These are phyloP conservation scores for Galaxea fascicularis DNA, from an alignment of 92 coral and sea anemone species.

Conservation along the genomic window DNA sequence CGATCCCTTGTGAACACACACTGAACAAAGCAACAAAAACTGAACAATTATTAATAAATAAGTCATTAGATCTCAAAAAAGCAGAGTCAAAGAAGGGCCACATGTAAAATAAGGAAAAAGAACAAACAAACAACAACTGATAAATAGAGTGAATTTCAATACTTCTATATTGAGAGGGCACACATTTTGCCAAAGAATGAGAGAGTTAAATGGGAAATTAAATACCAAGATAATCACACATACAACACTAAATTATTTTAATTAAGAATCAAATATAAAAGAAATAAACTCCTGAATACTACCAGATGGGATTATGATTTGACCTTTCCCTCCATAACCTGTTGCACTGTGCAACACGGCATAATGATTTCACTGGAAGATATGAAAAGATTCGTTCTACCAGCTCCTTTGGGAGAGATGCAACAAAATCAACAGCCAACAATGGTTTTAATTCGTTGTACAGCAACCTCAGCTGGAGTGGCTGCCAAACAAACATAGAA, in stretches of 20 bases:
- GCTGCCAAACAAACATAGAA: constrained; percentile 40
- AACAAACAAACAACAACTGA: no score
- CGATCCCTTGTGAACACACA: no score
- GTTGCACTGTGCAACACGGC: constrained; percentile 65
- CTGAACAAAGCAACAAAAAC: no score
- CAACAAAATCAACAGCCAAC: constrained; percentile 75
- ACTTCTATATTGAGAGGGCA: background rate
- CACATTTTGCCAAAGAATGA: background rate
- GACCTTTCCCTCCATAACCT: constrained; percentile 76
- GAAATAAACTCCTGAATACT: background rate
- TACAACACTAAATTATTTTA: no score
- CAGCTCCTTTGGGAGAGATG: constrained; percentile 74
- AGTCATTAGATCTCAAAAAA: no score
- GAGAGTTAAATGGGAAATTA: no score
- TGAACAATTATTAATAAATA: no score
- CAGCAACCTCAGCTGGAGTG: constrained; percentile 68
- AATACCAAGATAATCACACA: no score
- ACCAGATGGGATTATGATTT: constrained; percentile 77
- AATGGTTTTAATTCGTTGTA: constrained; percentile 69
- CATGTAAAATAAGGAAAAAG: no score
- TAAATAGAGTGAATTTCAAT: background rate
- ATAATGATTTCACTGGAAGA: constrained; percentile 60
- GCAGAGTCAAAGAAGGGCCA: no score
- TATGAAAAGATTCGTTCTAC: constrained; percentile 69
- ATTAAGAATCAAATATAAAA: no score